Percentiles rank a stretch among this genome's conserved stretches.
Conservation (phyloP, 2,888 invertebrate genomes). For the Tenthredo amoena region DNA sequence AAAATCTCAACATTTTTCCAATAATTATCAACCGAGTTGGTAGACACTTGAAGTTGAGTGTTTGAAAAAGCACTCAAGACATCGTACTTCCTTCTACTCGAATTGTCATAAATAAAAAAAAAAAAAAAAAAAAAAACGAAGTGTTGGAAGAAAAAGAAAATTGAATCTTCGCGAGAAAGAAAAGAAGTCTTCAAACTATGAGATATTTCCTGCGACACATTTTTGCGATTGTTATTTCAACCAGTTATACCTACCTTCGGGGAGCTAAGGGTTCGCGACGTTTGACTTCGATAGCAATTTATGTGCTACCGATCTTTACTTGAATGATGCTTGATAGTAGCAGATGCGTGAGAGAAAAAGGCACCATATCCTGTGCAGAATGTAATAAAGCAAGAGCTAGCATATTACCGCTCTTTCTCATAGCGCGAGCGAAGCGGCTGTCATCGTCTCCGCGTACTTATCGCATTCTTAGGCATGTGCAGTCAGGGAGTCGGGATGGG, state of each 20-base stretch:
- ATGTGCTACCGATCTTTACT: neutral
- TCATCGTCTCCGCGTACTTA: conserved; percentile 48
- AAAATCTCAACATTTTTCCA: neutral
- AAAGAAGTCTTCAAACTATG: neutral
- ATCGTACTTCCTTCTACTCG: neutral
- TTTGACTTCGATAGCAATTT: neutral
- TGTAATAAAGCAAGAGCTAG: neutral
- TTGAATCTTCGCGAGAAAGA: neutral
- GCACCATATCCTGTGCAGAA: neutral
- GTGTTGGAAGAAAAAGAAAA: neutral
- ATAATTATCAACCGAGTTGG: neutral
- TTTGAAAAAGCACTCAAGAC: neutral
- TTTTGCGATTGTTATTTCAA: neutral
- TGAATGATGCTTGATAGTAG: neutral
- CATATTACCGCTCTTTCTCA: neutral
- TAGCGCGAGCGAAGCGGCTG: conserved; percentile 44
- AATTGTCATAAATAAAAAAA: neutral
- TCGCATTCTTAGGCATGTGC: conserved; percentile 44
- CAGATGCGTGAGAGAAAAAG: neutral
- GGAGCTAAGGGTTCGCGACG: neutral
- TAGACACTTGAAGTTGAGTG: neutral
- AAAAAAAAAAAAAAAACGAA: neutral
- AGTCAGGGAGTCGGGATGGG: neutral
- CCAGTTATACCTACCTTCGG: neutral
- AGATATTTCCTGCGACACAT: neutral